Conservation (phyloP, 2,113 vertebrate species). For the Xerus inauris region DNA sequence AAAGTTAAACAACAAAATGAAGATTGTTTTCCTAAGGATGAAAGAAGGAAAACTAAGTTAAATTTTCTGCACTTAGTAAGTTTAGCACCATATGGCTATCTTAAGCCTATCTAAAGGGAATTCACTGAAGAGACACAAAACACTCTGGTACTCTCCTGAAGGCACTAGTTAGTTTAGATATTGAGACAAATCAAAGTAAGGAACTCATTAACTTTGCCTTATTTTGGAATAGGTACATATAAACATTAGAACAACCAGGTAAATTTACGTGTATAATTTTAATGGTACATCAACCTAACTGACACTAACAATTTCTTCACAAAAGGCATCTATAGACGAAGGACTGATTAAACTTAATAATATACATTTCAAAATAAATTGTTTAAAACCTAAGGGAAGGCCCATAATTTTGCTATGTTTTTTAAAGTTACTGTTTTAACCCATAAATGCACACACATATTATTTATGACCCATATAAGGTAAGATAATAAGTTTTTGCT, state of each 20-base stretch:
- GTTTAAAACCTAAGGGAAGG: neutral
- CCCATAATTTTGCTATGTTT: neutral
- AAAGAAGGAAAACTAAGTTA: conserved; percentile 60
- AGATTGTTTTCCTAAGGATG: conserved; percentile 55
- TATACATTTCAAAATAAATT: neutral
- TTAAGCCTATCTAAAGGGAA: conserved; percentile 38
- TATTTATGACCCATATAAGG: neutral
- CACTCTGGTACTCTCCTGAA: conserved; percentile 45
- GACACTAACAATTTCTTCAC: neutral
- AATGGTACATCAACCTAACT: neutral
- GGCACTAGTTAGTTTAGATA: conserved; percentile 51
- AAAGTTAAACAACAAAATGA: conserved; percentile 74
- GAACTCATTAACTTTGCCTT: conserved; percentile 49
- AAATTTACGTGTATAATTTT: conserved; percentile 29
- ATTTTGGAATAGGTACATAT: neutral
- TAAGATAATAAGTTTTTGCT: neutral
- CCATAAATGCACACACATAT: neutral
- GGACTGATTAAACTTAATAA: neutral
- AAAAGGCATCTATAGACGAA: neutral
- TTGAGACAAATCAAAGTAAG: conserved; percentile 8
- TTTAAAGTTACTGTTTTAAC: conserved; percentile 32
- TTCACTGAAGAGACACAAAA: conserved; percentile 47
- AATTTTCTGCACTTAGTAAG: conserved; percentile 58
- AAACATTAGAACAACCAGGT: neutral
- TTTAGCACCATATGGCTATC: conserved; percentile 61